Evolutionary conservation across 2,113 vertebrate genomes (phyloP), one percentile per base, ranked within the genome.

Genomic region (Odontesthes bonariensis): DNA sequence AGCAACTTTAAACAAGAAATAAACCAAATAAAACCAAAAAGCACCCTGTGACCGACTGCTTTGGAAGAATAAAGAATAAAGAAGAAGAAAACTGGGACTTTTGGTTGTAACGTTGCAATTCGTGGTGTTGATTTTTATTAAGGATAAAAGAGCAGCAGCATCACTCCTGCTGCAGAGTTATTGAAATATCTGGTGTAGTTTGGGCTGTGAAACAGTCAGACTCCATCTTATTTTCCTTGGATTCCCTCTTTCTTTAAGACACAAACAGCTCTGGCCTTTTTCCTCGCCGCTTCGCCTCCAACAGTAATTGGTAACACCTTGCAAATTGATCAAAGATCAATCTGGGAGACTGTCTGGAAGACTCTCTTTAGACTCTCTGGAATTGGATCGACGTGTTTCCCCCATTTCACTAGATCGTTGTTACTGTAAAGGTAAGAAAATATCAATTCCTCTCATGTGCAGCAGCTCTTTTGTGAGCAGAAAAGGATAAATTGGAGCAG

Each of bases 221-320:
- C 13, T 66, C 63, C 44, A 63, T 78, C 35, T 69, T 85, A 79
- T 84, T 89, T 61, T 81, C 63, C 77, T 35, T 44, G 23, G 20
- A 69, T 6, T 8, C 4, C 16, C 19, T 68, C n/a, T 59, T 32
- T 17, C 22, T 72, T 49, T 53, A 57, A 16, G n/a, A 46, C 13
- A 16, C 4, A 1, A 19, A 33, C 11, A 31, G 1, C 13, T 65
- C 27, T 64, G 53, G 2, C 7, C 17, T 23, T 51, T 32, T 22
- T 71, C 8, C 17, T 54, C 12, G 7, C 58, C 69, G 42, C 8
- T 8, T 47, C 49, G 47, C 33, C 32, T 69, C 49, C 23, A 58
- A 54, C 68, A 42, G 27, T 27, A 27, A 27, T 27, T 27, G 27
- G 27, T 27, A 27, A 27, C 27, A 27, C 27, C 27, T 27, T 27